Conservation (phyloP, 2,113 vertebrate genomes). For the Psammodynastes pulverulentus region DNA sequence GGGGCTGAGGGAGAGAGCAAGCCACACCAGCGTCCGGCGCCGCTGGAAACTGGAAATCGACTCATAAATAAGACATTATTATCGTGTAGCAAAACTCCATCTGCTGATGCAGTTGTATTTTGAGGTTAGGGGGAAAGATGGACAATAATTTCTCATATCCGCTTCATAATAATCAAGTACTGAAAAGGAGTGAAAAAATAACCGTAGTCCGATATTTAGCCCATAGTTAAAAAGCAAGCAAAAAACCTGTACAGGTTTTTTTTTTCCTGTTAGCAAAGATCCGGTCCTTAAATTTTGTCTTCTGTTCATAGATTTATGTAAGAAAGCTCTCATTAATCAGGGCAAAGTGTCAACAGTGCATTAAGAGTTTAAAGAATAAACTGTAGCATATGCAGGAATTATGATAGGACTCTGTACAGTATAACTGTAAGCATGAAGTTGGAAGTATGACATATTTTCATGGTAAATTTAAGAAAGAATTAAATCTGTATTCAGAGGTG, state of each 20-base stretch:
- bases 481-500: neutral
- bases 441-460: neutral
- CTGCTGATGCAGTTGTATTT: neutral
- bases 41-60: too few species aligned
- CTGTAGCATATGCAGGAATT: neutral
- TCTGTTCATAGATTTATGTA: neutral
- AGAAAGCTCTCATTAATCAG: neutral
- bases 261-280: neutral
- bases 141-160: neutral
- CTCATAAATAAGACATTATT: neutral
- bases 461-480: neutral
- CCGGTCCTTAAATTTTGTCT: neutral
- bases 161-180: neutral
- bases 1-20: too few species aligned
- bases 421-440: neutral
- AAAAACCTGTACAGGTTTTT: neutral
- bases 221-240: neutral
- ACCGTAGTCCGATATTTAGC: neutral
- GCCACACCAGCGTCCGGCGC: too few species aligned
- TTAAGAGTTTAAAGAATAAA: neutral
- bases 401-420: neutral
- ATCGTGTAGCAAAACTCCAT: neutral
- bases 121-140: neutral
- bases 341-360: neutral
- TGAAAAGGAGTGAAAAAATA: neutral